Percentiles rank a stretch among this genome's conserved stretches.
Conservation (phyloP, 2,888 invertebrate genomes). For the Teleiodes luculella region DNA sequence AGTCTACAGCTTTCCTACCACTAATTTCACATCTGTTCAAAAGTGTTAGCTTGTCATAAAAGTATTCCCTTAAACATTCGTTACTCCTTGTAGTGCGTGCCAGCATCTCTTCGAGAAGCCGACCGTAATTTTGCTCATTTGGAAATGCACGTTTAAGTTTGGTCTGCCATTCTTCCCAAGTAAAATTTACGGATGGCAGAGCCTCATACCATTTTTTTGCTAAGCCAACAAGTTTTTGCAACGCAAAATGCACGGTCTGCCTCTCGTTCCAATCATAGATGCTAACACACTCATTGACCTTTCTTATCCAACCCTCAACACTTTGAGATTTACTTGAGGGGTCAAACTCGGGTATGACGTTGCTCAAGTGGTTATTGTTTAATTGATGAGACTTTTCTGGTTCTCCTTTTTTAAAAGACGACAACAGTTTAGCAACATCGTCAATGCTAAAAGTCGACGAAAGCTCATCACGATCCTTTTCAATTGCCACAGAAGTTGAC, state of each 20-base stretch:
- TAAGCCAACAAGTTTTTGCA: conserved; percentile 20
- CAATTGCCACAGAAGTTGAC: too few species aligned
- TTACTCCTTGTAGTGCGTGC: conserved; percentile 11
- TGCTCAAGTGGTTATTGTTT: too few species aligned
- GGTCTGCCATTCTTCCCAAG: conserved; percentile 25
- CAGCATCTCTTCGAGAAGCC: conserved; percentile 23
- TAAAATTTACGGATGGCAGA: conserved; percentile 17
- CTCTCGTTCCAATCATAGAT: conserved; percentile 19
- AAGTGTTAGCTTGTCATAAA: conserved; percentile 22
- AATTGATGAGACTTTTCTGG: background rate
- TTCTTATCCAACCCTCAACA: too few species aligned
- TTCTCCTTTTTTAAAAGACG: background rate
- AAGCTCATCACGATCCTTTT: background rate
- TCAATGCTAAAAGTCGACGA: background rate
- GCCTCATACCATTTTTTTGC: conserved; percentile 24
- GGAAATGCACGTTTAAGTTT: conserved; percentile 25
- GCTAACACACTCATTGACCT: too few species aligned
- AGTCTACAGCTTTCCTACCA: conserved; percentile 26
- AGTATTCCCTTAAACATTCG: conserved; percentile 22
- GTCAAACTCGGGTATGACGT: too few species aligned
- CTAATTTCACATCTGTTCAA: conserved; percentile 23
- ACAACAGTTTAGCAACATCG: background rate
- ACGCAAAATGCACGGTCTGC: conserved; percentile 22
- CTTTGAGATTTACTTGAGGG: too few species aligned
- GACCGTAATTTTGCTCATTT: conserved; percentile 22